A percentile compares a stretch with the other conserved stretches of the same genome.
These are phyloP conservation scores for Alethe diademata DNA, from an alignment of 2,113 vertebrate genomes.

Conservation along the genomic window DNA sequence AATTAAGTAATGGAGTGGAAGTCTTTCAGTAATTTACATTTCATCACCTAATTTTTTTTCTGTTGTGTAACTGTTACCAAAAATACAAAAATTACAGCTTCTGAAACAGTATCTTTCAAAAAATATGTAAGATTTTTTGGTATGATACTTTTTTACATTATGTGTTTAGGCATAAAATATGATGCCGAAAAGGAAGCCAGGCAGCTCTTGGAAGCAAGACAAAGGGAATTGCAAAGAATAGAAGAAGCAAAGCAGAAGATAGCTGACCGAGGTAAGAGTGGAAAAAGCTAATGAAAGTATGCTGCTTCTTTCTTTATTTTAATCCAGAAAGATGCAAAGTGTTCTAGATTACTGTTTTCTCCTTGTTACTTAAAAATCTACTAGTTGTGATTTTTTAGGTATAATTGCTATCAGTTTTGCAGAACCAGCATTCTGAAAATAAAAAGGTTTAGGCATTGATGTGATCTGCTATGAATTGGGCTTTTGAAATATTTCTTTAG, in stretches of 20 bases:
- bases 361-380: not conserved
- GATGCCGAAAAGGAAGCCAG: conserved; percentile 94
- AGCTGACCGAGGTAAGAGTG: conserved; percentile 86
- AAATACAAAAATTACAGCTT: not conserved
- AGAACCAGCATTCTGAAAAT: not conserved
- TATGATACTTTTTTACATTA: not conserved
- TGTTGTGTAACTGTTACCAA: not conserved
- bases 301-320: not conserved
- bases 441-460: not conserved
- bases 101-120: not conserved
- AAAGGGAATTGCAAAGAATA: conserved; percentile 91
- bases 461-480: not conserved
- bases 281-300: not conserved
- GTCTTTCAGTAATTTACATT: not conserved
- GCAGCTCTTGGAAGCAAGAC: conserved; percentile 88
- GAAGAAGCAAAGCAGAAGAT: conserved; percentile 95
- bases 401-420: not conserved
- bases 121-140: not conserved
- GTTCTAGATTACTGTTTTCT: not conserved
- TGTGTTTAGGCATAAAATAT: conserved; percentile 88
- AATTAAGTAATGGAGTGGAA: not conserved
- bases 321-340: not conserved
- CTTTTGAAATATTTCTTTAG: not conserved
- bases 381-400: not conserved
- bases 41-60: not conserved